These are phyloP conservation scores for Turnix velox DNA, from an alignment of 2,113 vertebrate species.

Conservation along the genomic window DNA sequence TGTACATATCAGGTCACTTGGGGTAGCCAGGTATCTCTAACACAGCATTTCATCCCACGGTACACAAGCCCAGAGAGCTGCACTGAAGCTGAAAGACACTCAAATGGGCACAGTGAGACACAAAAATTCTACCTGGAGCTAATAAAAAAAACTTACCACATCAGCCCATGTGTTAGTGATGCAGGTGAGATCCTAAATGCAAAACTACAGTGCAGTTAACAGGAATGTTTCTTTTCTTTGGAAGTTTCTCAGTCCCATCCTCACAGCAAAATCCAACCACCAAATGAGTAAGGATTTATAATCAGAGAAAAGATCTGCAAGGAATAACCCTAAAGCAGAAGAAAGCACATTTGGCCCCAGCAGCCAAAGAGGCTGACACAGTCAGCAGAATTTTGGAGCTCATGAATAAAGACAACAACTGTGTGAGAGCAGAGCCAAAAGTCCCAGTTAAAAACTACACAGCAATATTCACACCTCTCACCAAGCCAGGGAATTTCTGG, in stretches of 20 bases:
- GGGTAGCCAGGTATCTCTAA: not conserved
- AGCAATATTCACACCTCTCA: conserved; percentile 44
- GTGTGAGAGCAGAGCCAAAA: conserved; percentile 7
- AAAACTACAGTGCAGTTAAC: not conserved
- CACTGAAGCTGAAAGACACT: not conserved
- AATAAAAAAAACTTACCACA: not conserved
- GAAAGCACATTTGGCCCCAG: not conserved
- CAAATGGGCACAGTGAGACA: not conserved
- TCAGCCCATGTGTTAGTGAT: not conserved
- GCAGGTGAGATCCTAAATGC: not conserved
- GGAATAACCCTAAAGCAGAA: not conserved
- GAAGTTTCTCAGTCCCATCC: not conserved
- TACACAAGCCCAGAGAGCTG: not conserved
- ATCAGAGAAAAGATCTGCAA: not conserved
- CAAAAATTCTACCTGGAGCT: not conserved
- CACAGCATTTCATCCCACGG: accelerated
- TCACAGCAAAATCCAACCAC: not conserved
- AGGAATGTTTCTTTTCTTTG: not conserved
- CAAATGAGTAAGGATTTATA: not conserved
- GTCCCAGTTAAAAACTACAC: not conserved
- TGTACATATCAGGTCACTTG: not conserved
- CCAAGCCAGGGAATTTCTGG: conserved; percentile 38
- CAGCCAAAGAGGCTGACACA: not conserved
- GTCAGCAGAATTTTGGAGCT: conserved; percentile 29
- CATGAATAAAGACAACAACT: conserved; percentile 21